A percentile compares a stretch with the other conserved stretches of the same genome.
Conservation (phyloP, 1,140 invertebrate species). For the Drosophila pallidifrons region DNA sequence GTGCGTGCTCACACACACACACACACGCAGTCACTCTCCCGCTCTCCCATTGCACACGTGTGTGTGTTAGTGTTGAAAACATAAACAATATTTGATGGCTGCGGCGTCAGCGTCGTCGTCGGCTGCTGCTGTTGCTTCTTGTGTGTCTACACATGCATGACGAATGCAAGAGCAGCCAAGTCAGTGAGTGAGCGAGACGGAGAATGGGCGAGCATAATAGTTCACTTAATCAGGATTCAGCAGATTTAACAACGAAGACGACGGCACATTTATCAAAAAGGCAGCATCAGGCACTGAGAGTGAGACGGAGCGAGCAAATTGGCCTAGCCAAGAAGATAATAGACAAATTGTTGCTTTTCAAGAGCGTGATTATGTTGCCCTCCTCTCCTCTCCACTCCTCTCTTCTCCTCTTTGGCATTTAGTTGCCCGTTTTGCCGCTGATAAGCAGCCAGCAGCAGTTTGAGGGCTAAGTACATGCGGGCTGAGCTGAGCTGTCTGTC, state of each 20-base stretch:
- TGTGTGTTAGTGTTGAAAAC: conserved; percentile 59
- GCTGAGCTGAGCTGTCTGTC: conserved; percentile 24
- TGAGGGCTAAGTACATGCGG: conserved; percentile 73
- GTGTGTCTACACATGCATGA: conserved; percentile 79
- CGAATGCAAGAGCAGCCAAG: conserved; percentile 50
- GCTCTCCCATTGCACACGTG: conserved; percentile 12
- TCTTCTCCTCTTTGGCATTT: conserved; percentile 24
- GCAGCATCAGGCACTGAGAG: conserved; percentile 24
- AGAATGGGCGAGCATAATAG: conserved; percentile 63
- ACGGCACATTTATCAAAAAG: conserved; percentile 54
- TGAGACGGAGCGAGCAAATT: conserved; percentile 43
- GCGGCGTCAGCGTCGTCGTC: conserved; percentile 32
- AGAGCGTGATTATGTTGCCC: conserved; percentile 17
- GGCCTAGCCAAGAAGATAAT: conserved; percentile 57
- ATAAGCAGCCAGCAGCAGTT: conserved; percentile 60
- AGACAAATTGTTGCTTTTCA: conserved; percentile 72
- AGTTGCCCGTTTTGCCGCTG: conserved; percentile 61
- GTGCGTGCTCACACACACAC: conserved; percentile 49
- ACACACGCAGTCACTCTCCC: background rate
- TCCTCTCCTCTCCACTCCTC: background rate
- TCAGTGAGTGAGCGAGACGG: conserved; percentile 15
- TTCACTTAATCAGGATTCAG: conserved; percentile 81
- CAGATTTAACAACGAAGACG: conserved; percentile 61
- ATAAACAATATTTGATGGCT: conserved; percentile 81
- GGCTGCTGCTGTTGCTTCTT: conserved; percentile 59